These are phyloP conservation scores for Sphinx pinastri DNA, from an alignment of 2,888 invertebrate genomes.

Conservation along the genomic window DNA sequence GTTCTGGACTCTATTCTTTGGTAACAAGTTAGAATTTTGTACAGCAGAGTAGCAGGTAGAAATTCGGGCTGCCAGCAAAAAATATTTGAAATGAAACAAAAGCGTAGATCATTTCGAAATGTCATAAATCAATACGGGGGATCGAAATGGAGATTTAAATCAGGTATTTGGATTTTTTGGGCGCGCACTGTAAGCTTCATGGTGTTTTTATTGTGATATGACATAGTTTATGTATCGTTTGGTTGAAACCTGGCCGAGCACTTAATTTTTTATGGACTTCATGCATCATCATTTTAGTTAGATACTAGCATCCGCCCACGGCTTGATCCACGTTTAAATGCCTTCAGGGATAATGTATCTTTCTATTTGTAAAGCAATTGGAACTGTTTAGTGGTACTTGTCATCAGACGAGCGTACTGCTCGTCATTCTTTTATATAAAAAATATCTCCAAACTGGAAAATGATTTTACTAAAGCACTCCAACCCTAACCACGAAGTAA, in stretches of 20 bases:
- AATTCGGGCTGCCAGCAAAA: slow-evolving; percentile 29
- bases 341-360: too few species aligned
- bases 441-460: too few species aligned
- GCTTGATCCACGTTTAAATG: too few species aligned
- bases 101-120: slow-evolving; percentile 51
- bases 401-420: too few species aligned
- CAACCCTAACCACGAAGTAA: too few species aligned
- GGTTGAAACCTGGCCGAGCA: background rate
- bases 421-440: too few species aligned
- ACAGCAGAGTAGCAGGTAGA: background rate
- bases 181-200: slow-evolving; percentile 19
- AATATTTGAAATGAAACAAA: slow-evolving; percentile 49
- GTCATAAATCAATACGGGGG: slow-evolving; percentile 60
- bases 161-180: slow-evolving; percentile 36
- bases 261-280: background rate
- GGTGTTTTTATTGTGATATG: slow-evolving; percentile 31
- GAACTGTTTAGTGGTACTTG: too few species aligned
- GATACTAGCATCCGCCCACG: background rate
- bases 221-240: slow-evolving; percentile 20
- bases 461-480: too few species aligned
- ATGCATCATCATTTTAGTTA: background rate
- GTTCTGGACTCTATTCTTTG: background rate
- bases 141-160: slow-evolving; percentile 45
- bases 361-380: too few species aligned
- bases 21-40: background rate